These are phyloP conservation scores for Lepus americanus DNA, from an alignment of 2,113 vertebrate genomes.

Conservation along the genomic window DNA sequence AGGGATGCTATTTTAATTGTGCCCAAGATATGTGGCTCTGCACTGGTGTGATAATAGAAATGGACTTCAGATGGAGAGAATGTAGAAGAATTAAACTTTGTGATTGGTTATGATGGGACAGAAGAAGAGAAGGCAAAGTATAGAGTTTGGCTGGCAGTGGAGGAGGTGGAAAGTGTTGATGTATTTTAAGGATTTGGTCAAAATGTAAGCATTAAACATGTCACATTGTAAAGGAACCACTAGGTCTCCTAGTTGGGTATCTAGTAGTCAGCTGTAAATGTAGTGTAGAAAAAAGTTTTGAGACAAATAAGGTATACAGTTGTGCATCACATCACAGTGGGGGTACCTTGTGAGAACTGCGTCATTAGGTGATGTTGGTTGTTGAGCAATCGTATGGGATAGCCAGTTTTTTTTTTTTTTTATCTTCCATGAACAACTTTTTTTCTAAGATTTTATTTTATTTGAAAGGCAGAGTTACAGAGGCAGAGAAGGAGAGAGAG, in stretches of 20 bases:
- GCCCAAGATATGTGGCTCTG: not conserved
- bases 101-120: not conserved
- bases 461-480: no score
- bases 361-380: no score
- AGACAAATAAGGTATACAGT: not conserved
- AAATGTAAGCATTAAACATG: not conserved
- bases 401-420: no score
- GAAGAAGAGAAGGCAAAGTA: not conserved
- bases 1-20: not conserved
- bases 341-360: no score
- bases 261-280: not conserved
- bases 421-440: no score
- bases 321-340: no score
- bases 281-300: not conserved
- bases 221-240: not conserved
- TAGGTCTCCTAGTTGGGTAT: not conserved
- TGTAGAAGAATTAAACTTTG: not conserved
- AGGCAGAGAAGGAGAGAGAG: no score
- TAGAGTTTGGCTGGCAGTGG: not conserved
- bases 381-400: no score
- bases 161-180: not conserved
- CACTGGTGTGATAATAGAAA: not conserved
- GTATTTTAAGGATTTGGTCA: not conserved
- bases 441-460: no score
- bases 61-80: not conserved